Base-by-base conservation (phyloP, 2,797 vertebrate species). In the Toxotes lorentzi region DNA sequence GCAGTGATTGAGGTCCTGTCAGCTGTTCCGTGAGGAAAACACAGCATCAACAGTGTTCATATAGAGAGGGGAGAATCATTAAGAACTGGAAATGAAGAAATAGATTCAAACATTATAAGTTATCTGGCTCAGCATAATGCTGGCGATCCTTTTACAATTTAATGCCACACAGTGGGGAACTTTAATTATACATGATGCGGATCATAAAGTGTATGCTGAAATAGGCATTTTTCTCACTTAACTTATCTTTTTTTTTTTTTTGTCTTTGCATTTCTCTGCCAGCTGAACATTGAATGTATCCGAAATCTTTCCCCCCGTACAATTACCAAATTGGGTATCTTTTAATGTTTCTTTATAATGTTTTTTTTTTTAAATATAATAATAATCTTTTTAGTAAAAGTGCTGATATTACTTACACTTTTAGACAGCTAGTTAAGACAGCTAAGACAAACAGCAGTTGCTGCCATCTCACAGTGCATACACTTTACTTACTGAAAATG, bases 171-270 rank as follows among this genome's bases (percentile, higher is more conserved):
- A 86, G 86, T 69, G 66, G 79, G 80, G 75, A 50, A 32, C 80
- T 89, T 90, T 76, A 92, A 91, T 92, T 90, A 92, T 89, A 89
- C 70, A 91, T 84, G 86, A 88, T 88, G 83, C 83, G 78, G 81
- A 87, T 83, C 83, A 83, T 82, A 74, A 88, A 81, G 71, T 81
- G 68, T 85, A 41, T 92, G 91, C 89, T 89, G 89, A 91, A 86
- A 86, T 63, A 86, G 85, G 88, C 81, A 74, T 90, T 88, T 90
- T 87, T 70, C 57, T 53, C 57, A 75, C 69, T 81, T 86, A 81
- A 90, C 90, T 91, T 90, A 90, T 87, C 59, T 75, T 82, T 84
- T 86, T 86, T 73, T 79, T 81, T 83, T 63, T 85, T 88, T 82
- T 70, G 66, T 87, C 67, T 83, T 70, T 70, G 62, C 62, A 27